These are phyloP conservation scores for Saccostrea cuccullata DNA, from an alignment of 1,140 invertebrate genomes.

Conservation along the genomic window DNA sequence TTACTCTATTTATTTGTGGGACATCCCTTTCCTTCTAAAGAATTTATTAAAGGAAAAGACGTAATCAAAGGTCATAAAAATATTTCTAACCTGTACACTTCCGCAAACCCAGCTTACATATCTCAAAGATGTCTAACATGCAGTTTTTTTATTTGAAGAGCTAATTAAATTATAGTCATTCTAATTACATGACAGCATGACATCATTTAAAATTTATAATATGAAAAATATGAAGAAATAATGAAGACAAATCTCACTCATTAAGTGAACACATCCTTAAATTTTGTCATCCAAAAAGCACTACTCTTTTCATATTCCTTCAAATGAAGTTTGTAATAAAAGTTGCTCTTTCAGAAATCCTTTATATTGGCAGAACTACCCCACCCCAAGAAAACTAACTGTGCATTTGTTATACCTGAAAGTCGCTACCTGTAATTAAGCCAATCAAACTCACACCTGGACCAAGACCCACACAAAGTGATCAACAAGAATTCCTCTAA, in stretches of 20 bases:
- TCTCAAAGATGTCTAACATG: not conserved
- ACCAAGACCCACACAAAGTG: conserved; percentile 23
- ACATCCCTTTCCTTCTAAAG: conserved; percentile 21
- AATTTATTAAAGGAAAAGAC: not conserved
- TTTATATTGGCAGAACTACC: conserved; percentile 23
- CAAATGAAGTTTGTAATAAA: not conserved
- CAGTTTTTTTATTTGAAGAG: not conserved
- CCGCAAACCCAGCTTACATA: not conserved
- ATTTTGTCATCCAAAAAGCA: not conserved
- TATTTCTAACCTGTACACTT: conserved; percentile 11
- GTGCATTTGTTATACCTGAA: conserved; percentile 27
- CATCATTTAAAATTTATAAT: not conserved
- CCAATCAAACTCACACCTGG: conserved; percentile 18
- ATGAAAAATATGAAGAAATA: not conserved
- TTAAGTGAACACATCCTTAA: not conserved
- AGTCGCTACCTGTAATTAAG: conserved; percentile 31
- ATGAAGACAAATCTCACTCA: not conserved
- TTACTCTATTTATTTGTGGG: conserved; percentile 18
- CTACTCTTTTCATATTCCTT: not conserved
- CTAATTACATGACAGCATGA: not conserved
- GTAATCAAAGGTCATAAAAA: conserved; percentile 25
- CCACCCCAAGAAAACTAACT: conserved; percentile 29
- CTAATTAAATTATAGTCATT: not conserved
- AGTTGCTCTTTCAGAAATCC: not conserved
- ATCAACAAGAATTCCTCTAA: conserved; percentile 23